Conservation (phyloP, 2,888 invertebrate species). For the Nemoura dubitans region DNA sequence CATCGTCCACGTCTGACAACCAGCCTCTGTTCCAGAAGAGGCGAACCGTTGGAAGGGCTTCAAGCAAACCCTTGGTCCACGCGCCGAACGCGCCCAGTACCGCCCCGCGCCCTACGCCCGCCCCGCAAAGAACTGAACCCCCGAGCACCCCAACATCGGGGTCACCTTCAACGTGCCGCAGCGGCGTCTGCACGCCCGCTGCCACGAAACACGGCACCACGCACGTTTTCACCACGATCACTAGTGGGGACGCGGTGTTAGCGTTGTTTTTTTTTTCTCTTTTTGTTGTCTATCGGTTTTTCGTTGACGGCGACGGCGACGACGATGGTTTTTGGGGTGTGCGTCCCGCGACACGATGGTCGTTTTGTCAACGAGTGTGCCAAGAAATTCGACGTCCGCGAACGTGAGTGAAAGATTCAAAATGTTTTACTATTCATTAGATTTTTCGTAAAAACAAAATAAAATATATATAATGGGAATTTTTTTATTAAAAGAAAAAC, state of each 20-base stretch:
- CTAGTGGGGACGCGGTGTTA: conserved; percentile 19
- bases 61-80: conserved; percentile 64
- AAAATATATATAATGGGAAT: conserved; percentile 17
- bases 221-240: conserved; percentile 15
- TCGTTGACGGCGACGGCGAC: background rate
- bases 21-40: conserved; percentile 60
- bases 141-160: conserved; percentile 53
- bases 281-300: conserved; percentile 8
- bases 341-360: background rate
- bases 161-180: background rate
- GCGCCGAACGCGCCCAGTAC: conserved; percentile 63
- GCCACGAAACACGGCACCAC: no score
- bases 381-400: background rate
- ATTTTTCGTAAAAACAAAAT: conserved; percentile 10
- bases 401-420: conserved; percentile 25
- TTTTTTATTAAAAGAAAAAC: conserved; percentile 15
- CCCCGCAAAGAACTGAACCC: conserved; percentile 63
- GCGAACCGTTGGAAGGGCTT: conserved; percentile 68
- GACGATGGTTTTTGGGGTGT: background rate
- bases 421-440: conserved; percentile 13
- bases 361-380: conserved; percentile 3
- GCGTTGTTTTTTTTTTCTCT: conserved; percentile 35
- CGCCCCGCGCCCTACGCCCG: conserved; percentile 68
- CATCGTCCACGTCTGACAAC: no score
- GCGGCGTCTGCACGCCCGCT: no score